phyloP scores from a whole-genome alignment of 2,888 invertebrate genomes.

The Eristalis arbustorum region DNA sequence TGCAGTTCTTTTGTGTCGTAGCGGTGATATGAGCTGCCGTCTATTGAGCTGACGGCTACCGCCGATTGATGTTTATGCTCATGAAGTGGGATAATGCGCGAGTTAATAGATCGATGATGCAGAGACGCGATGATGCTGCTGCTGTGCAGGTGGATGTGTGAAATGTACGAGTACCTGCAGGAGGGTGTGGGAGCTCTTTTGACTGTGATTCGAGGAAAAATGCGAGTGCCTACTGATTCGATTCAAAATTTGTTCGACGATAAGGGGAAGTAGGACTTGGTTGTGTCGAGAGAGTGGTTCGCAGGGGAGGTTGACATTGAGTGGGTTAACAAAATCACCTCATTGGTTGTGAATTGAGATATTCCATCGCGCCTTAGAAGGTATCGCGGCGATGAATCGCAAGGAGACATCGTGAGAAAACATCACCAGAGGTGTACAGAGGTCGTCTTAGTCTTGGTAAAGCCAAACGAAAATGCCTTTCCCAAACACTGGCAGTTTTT shows the following conservation, averaged over 20 bases:
- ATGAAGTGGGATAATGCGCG: constrained; percentile 48
- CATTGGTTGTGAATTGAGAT: too few species aligned
- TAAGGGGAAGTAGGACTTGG: too few species aligned
- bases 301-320: too few species aligned
- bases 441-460: too few species aligned
- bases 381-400: too few species aligned
- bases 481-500: too few species aligned
- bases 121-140: background rate
- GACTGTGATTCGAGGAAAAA: background rate
- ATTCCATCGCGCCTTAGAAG: too few species aligned
- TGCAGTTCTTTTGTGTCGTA: constrained; percentile 29
- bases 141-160: background rate
- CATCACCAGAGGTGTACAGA: too few species aligned
- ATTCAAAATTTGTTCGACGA: background rate
- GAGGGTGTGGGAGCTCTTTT: background rate
- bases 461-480: too few species aligned
- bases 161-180: background rate
- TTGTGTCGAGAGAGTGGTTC: too few species aligned
- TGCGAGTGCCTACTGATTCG: background rate
- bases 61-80: constrained; percentile 57
- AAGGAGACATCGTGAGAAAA: too few species aligned
- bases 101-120: constrained; percentile 49
- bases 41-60: background rate
- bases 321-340: too few species aligned
- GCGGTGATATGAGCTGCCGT: constrained; percentile 26